Evolutionary conservation across 2,113 vertebrate genomes (phyloP).

Genomic region (Campylomormyrus tamandua): DNA sequence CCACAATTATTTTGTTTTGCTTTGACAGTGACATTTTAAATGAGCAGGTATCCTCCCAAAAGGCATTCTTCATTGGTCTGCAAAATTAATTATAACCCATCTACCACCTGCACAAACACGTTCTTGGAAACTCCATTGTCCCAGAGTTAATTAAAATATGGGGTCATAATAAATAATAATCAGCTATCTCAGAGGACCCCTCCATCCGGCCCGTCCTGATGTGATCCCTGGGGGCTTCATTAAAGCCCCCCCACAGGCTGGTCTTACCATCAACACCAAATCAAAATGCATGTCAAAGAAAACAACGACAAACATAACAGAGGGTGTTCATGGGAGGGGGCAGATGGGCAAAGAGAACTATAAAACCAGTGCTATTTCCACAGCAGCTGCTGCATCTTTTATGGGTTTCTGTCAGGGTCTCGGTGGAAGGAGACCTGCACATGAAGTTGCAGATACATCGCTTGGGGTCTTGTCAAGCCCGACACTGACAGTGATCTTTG

Average conservation of each 20-base stretch:
- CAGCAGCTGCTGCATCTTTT: background rate
- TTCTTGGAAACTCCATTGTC: background rate
- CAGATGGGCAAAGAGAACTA: background rate
- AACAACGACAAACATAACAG: background rate
- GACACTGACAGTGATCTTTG: background rate
- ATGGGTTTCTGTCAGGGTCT: background rate
- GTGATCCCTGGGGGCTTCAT: slow-evolving; percentile 1
- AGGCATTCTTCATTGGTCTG: background rate
- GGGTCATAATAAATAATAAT: background rate
- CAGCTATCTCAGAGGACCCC: background rate
- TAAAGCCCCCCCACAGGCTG: background rate
- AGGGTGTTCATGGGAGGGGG: background rate
- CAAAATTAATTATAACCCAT: slow-evolving; percentile 19
- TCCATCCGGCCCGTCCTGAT: background rate
- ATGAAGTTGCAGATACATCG: background rate
- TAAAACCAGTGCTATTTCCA: background rate
- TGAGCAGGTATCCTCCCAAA: background rate
- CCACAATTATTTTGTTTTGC: background rate
- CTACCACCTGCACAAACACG: background rate
- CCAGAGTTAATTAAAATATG: slow-evolving; percentile 19
- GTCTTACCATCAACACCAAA: background rate
- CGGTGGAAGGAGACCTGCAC: background rate
- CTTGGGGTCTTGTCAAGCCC: background rate
- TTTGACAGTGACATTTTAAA: background rate
- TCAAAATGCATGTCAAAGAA: background rate